Evolutionary conservation across 2,113 vertebrate genomes (phyloP), one percentile per base, ranked within the genome.

Genomic region (Montifringilla adamsi): DNA sequence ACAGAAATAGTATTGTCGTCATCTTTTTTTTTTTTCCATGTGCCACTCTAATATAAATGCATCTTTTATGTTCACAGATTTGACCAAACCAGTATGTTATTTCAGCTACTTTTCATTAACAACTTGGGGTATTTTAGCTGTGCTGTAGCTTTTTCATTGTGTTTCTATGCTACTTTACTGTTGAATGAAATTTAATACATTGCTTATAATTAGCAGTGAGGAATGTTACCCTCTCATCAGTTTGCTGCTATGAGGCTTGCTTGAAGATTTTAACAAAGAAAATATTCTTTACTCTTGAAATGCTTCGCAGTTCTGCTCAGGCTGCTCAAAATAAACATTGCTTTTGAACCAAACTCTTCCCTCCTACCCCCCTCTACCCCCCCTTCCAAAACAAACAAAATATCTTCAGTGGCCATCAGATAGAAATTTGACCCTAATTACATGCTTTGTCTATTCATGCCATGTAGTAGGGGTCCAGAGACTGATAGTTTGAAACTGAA

Each of bases 81-180:
- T 96, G 78, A 76, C 80, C 87, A 84, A 91, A 73, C 44, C 78
- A 84, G 76, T 87, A 66, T 93, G 84, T 95, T 97, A 90, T 96
- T 96, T 96, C 89, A 97, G 91, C 89, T 87, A 90, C 50, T 96
- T 96, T 96, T 94, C 94, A 97, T 96, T 95, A 96, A 95, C 78
- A 92, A 91, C 91, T 93, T 78, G 76, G 60, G 79, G 79, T 91
- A 72, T 90, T 97, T 96, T 94, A 95, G 95, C 92, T 91, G 76
- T 3, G 55, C 88, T 80, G 68, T 94, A 89, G 92, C 24, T 96
- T 95, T 96, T 91, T 95, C 90, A 63, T 95, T 97, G 72, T 95
- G 84, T 66, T 96, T 84, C 87, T 79, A 10, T 43, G 69, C 66
- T 85, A 15, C 79, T 97, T 96, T 91, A 85, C 84, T 95, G 83